These are phyloP conservation scores for Acleris holmiana DNA, from an alignment of 2,888 invertebrate genomes.

Conservation along the genomic window DNA sequence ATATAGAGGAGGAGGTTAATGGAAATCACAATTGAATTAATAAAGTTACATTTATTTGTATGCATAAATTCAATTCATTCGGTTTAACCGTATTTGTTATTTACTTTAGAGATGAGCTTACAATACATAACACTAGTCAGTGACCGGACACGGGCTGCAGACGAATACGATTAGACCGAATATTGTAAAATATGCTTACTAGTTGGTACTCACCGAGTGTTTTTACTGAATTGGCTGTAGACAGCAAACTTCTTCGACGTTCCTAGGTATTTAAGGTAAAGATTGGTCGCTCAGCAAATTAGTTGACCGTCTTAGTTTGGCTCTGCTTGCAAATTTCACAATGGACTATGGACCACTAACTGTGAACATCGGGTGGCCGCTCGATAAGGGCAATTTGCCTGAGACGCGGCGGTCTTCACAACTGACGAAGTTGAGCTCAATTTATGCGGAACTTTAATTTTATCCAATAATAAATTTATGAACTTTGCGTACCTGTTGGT, in stretches of 20 bases:
- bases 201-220: no score
- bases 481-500: neutral
- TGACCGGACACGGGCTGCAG: no score
- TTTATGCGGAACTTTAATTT: conserved; percentile 56
- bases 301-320: conserved; percentile 61
- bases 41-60: no score
- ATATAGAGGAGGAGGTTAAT: no score
- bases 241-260: conserved; percentile 31
- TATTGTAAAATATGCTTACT: no score
- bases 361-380: conserved; percentile 59
- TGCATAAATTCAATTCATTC: no score
- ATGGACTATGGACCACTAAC: conserved; percentile 64
- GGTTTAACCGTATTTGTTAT: no score
- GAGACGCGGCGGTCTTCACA: conserved; percentile 52
- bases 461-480: conserved; percentile 48
- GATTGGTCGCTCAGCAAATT: conserved; percentile 65
- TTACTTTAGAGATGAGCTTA: no score
- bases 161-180: no score
- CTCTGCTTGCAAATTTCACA: conserved; percentile 58
- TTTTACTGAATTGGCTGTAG: no score
- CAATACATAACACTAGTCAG: no score
- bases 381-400: conserved; percentile 66
- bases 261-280: conserved; percentile 52
- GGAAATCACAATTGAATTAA: no score
- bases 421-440: conserved; percentile 47